Evolutionary conservation across 2,888 invertebrate species (phyloP), one percentile per base, ranked within the genome.

Genomic region (Hirtodrosophila cameraria): DNA sequence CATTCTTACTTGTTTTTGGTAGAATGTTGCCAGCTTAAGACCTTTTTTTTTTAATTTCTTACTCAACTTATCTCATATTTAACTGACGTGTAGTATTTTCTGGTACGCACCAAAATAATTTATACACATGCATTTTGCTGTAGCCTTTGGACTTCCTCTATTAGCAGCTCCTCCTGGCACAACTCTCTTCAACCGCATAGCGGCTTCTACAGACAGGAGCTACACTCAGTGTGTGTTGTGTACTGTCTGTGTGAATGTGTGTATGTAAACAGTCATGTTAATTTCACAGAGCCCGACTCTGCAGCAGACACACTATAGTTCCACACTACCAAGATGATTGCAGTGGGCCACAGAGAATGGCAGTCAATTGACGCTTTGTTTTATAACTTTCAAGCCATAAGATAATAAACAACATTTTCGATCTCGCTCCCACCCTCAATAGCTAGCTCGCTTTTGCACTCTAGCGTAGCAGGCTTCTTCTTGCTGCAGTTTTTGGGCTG

Each of bases 321-420:
- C 27, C 45, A 59, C 48, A 49, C 23, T 31, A 36, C 33, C 33
- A 33, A 52, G 60, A 55, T 61, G 54, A 66, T 71, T 65, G 70
- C 71, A 75, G 55, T 63, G 64, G 55, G 72, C 62, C 66, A 63
- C 57, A 65, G 64, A 62, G 66, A 58, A 65, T 66, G 53, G 46
- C 71, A 81, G 85, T 86, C 79, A 86, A 86, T 84, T 86, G 86
- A 85, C 76, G 82, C 87, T 84, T 82, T 82, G 85, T 82, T 82
- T 82, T 86, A 82, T 84, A 69, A 75, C 77, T 83, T 84, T 63
- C 65, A 75, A 64, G 75, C 57, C 77, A 61, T 80, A 80, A 86
- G 84, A 80, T 75, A 86, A 77, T 84, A 77, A 82, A 76, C 80
- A 86, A 74, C 74, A 41, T 16, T 54, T 68, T 67, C 28, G 41